Conservation (phyloP, 2,797 vertebrate species). For the Mycteria americana region DNA sequence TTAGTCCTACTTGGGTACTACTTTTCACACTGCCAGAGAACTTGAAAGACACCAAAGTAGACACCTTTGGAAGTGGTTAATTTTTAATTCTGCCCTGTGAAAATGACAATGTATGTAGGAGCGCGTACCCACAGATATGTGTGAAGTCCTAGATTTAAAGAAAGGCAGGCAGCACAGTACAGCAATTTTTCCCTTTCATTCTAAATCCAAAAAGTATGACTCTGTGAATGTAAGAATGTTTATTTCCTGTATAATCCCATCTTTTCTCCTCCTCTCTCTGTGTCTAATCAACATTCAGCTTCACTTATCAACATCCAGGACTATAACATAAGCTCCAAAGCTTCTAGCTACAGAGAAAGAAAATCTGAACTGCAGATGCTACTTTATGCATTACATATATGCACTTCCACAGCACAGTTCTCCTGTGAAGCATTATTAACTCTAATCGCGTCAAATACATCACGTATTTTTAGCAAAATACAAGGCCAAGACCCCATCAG, state of each 20-base stretch:
- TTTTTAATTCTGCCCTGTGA: background rate
- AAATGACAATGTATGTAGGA: background rate
- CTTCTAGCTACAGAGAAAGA: background rate
- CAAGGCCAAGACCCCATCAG: background rate
- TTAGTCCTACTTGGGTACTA: background rate
- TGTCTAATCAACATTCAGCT: background rate
- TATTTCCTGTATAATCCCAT: background rate
- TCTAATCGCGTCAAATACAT: background rate
- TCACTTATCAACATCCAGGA: background rate
- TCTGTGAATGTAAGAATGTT: background rate
- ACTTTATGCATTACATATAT: background rate
- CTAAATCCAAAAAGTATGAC: background rate
- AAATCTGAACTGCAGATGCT: background rate
- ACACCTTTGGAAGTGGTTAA: background rate
- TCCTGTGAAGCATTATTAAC: background rate
- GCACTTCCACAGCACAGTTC: background rate
- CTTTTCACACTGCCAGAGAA: background rate
- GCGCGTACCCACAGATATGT: rapidly evolving
- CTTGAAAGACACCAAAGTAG: background rate
- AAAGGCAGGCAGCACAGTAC: background rate
- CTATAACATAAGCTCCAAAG: background rate
- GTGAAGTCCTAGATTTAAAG: background rate
- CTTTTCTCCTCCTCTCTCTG: background rate
- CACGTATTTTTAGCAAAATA: background rate
- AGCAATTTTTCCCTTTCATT: background rate